Base-by-base conservation (phyloP, 2,113 vertebrate genomes). In the Cavia aperea region DNA sequence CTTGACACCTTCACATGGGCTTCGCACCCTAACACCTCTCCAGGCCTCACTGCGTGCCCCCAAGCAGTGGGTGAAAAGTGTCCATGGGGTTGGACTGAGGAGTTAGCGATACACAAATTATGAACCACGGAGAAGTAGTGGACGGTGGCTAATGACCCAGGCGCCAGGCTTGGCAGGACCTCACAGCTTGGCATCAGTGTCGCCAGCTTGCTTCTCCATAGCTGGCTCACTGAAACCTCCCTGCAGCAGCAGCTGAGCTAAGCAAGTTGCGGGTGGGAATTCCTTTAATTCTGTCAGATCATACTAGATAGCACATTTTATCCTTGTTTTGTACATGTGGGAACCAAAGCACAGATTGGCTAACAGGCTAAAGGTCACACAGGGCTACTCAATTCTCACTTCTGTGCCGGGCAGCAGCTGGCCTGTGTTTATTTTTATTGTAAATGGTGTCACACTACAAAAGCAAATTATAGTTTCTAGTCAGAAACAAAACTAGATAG, bases 1-100 rank as follows among this genome's bases (percentile, higher is more conserved):
- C 19, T 1, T 1, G 54, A 72, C 10, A 39, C 12, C 9, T 19
- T 56, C 16, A 13, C 0, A 1, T 16, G 60, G 60, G 46, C 60
- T n/a, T 49, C 21, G 60, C 21, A 21, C 12, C 73, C 72, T n/a
- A 39, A 51, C 23, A 46, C 11, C 65, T 88, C 56, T 60, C 73
- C 36, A 60, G n/a, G 83, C 60, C n/a, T 54, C 11, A 3, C 13
- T 56, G 29, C 63, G 56, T 56, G 51, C 21, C 49, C 39, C 11
- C 11, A 65, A 24, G 14, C n/a, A 29, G 16, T 11, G 12, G 14
- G 21, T 23, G 79, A 58, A 33, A 43, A 51, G 23, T 39, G n/a
- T 5, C 29, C 18, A 16, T 2, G 54, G 4, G 13, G 43, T 58
- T 46, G 24, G 56, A 65, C 43, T 12, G 83, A 72, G 10, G 39